These are phyloP conservation scores for Morpho helenor DNA, from an alignment of 2,888 invertebrate genomes.

Conservation along the genomic window DNA sequence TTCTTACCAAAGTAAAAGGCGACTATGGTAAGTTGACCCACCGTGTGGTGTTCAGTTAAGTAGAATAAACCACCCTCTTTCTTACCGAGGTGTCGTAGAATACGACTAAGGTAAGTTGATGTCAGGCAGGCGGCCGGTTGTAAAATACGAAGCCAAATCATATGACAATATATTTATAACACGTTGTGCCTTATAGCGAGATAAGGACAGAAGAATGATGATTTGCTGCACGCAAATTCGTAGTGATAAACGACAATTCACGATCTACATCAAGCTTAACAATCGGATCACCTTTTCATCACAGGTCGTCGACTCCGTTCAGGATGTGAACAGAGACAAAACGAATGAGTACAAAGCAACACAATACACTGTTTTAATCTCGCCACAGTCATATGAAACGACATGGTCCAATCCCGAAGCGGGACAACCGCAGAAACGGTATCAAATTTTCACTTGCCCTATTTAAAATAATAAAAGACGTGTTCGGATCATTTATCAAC, in stretches of 20 bases:
- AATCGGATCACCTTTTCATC: conserved; percentile 52
- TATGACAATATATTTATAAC: too few relatives aligned
- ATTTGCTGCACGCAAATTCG: neutral
- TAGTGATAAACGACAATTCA: conserved; percentile 23
- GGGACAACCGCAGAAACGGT: conserved; percentile 16
- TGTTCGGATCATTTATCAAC: too few relatives aligned
- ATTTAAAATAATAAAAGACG: conserved; percentile 5
- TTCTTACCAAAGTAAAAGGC: too few relatives aligned
- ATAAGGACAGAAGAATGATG: too few relatives aligned
- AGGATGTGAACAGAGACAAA: conserved; percentile 73
- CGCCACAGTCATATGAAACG: conserved; percentile 30
- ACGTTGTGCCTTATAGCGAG: too few relatives aligned
- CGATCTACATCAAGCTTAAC: conserved; percentile 30
- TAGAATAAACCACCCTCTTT: too few relatives aligned
- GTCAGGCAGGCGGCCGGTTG: too few relatives aligned
- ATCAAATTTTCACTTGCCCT: conserved; percentile 21
- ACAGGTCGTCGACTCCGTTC: conserved; percentile 61
- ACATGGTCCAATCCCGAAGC: conserved; percentile 15
- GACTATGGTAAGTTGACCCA: too few relatives aligned
- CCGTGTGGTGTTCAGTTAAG: too few relatives aligned
- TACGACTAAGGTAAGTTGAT: too few relatives aligned
- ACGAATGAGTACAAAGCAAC: conserved; percentile 52
- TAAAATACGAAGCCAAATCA: too few relatives aligned
- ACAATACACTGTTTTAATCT: conserved; percentile 36
- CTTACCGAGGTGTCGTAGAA: too few relatives aligned